Conservation (phyloP, 1,140 invertebrate genomes). For the Leucophenga varia region DNA sequence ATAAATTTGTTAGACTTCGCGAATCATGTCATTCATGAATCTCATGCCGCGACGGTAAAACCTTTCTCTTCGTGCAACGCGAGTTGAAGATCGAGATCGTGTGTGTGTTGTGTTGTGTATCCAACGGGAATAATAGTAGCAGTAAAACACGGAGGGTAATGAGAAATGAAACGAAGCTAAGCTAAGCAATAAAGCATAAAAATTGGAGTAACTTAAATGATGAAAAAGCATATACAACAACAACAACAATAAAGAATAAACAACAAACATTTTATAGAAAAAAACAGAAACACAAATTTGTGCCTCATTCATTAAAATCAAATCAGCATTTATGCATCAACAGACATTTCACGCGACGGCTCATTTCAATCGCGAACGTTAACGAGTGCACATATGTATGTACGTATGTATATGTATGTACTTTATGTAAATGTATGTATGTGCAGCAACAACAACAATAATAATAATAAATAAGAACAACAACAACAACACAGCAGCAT, state of each 20-base stretch:
- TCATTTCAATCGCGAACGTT: conserved; percentile 49
- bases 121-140: conserved; percentile 5
- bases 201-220: conserved; percentile 27
- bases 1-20: conserved; percentile 53
- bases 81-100: conserved; percentile 15
- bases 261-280: too few relatives aligned
- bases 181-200: conserved; percentile 19
- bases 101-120: not conserved
- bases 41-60: conserved; percentile 48
- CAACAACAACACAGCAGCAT: conserved; percentile 14
- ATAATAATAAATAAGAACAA: too few relatives aligned
- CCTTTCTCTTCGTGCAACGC: conserved; percentile 44
- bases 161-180: conserved; percentile 24
- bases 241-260: conserved; percentile 15
- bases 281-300: conserved; percentile 16
- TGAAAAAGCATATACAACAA: conserved; percentile 26
- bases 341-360: conserved; percentile 25
- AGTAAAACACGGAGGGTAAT: conserved; percentile 15
- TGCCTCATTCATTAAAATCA: too few relatives aligned
- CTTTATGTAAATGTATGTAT: not conserved
- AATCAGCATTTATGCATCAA: conserved; percentile 3
- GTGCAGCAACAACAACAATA: conserved; percentile 11
- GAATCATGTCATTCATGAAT: conserved; percentile 34
- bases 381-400: conserved; percentile 32
- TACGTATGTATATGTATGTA: not conserved